These are phyloP conservation scores for Lepidochrysops patricia DNA, from an alignment of 2,888 invertebrate genomes.

Conservation along the genomic window DNA sequence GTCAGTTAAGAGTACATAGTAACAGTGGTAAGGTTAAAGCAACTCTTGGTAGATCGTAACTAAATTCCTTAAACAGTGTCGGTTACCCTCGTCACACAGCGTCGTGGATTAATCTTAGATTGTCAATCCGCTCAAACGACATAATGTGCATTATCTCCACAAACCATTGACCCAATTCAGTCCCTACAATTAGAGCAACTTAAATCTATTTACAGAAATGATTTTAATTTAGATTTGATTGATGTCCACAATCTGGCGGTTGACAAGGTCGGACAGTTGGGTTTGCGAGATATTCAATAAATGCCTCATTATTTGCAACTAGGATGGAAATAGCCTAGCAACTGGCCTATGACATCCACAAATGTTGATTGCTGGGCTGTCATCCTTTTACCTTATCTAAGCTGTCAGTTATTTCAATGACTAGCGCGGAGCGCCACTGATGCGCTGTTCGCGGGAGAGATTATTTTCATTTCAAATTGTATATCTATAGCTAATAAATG, in stretches of 20 bases:
- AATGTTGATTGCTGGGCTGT: conserved; percentile 22
- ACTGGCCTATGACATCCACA: conserved; percentile 32
- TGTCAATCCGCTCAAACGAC: conserved; percentile 15
- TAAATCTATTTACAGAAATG: conserved; percentile 39
- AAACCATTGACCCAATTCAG: conserved; percentile 31
- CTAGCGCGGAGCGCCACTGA: not conserved
- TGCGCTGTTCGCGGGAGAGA: not conserved
- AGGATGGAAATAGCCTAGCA: conserved; percentile 40
- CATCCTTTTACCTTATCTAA: conserved; percentile 27
- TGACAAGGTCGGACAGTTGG: conserved; percentile 54
- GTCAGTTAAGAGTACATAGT: no score
- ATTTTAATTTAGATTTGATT: conserved; percentile 45
- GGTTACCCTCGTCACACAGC: not conserved
- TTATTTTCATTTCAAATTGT: not conserved
- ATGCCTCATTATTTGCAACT: conserved; percentile 43
- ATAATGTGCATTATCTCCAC: conserved; percentile 19
- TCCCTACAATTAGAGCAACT: conserved; percentile 35
- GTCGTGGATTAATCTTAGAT: not conserved
- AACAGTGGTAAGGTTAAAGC: not conserved
- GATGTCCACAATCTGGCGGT: conserved; percentile 42
- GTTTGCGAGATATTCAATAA: conserved; percentile 47
- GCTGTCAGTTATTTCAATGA: conserved; percentile 14
- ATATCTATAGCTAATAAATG: no score
- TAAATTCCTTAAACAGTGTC: not conserved
- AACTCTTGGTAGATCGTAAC: not conserved